phyloP scores from a whole-genome alignment of 2,113 vertebrate species.

The Paramisgurnus dabryanus region DNA sequence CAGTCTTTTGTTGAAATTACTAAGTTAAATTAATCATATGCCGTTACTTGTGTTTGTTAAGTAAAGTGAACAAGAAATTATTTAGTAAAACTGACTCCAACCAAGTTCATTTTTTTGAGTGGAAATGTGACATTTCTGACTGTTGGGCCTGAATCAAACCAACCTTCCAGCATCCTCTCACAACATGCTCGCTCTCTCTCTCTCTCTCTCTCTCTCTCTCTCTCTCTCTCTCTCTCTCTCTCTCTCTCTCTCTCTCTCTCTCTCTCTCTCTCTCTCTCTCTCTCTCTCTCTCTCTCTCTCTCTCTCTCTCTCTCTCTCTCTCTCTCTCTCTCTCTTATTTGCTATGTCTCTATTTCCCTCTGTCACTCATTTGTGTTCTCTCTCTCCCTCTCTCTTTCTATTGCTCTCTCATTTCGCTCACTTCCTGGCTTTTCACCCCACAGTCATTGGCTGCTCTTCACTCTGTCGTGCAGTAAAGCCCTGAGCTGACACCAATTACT shows the following conservation, averaged over 20 bases:
- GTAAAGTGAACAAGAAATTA: no score
- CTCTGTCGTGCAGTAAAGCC: constrained; percentile 35
- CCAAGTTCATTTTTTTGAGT: no score
- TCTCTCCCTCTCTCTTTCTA: constrained; percentile 21
- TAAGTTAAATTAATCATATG: no score
- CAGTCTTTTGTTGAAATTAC: no score
- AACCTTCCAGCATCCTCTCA: no score
- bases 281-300: constrained; percentile 8
- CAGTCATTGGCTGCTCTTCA: constrained; percentile 40
- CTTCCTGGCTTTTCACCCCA: constrained; percentile 26
- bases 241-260: not conserved
- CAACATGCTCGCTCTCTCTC: not conserved
- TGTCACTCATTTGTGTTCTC: not conserved
- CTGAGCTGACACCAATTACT: constrained; percentile 45
- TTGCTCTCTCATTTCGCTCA: constrained; percentile 35
- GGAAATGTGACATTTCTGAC: no score
- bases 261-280: not conserved
- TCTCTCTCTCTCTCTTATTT: not conserved
- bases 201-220: not conserved
- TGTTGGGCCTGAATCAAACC: no score
- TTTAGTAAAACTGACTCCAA: no score
- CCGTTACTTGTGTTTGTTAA: no score
- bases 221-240: constrained; percentile 1
- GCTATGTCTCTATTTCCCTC: no score
- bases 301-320: not conserved